Base-by-base conservation (phyloP, 2,113 vertebrate genomes). In the Rynchops niger region DNA sequence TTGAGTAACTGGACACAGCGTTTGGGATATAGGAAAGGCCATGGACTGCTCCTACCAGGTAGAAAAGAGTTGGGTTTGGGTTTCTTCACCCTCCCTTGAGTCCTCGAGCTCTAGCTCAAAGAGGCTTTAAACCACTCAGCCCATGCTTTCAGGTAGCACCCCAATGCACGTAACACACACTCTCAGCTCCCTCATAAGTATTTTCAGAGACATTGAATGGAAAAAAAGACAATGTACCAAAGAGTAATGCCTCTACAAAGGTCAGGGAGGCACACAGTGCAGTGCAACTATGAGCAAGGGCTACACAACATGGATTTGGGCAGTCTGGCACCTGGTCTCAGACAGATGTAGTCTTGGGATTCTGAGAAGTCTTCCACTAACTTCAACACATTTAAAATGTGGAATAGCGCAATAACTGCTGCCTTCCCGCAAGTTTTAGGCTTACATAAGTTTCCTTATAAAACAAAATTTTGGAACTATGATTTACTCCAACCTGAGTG, bases 241-340 rank as follows among this genome's bases (percentile, higher is more conserved):
- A 81, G 21, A 87, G 14, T 8, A 73, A 10, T 2, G 34, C 32
- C 55, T 74, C 42, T 58, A 50, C 7, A 5, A 79, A 40, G 12
- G 0, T 3, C 13, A 7, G 20, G 62, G 30, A 22, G 26, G 47
- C 1, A 8, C 25, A 61, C 32, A 79, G 47, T 0, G 0, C 22
- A 55, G 36, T 4, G 30, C 30, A 61, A 19, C 45, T 23, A 7
- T 0, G 1, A 30, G 34, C 49, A 43, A 73, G 14, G 62, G 40
- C 59, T 50, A 43, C 1, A 2, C 32, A 47, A 17, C 12, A 15
- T 3, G 29, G 56, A 52, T 71, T 58, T 82, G n/a, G 65, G 55
- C n/a, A 71, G 34, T 13, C 63, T 34, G 63, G 32, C 34, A 65
- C 14, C 43, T 36, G 50, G 16, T 53, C 26, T 88, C 26, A 55